These are phyloP conservation scores for Halisarca cf. caerulea DNA, from an alignment of 37 sponge, comb jelly and placozoan species.

Conservation along the genomic window DNA sequence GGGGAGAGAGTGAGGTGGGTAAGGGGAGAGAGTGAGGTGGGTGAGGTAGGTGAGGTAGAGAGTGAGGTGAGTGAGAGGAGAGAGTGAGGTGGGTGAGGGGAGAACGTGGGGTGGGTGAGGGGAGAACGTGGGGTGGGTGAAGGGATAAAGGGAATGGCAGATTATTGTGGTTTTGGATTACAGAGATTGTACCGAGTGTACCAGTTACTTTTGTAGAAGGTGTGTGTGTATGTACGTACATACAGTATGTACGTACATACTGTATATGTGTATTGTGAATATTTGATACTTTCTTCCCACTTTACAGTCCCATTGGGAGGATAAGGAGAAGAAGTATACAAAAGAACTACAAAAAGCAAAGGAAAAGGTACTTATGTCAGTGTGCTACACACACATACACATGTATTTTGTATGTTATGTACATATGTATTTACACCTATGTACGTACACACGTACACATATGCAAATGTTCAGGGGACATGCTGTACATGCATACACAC, in stretches of 20 bases:
- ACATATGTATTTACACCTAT: neutral
- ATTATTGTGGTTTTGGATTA: too few species aligned
- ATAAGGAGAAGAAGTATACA: conserved; percentile 70
- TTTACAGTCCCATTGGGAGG: conserved; percentile 63
- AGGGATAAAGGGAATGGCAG: too few species aligned
- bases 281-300: neutral
- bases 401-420: neutral
- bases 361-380: neutral
- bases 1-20: too few species aligned
- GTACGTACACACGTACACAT: neutral
- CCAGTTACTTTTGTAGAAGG: too few species aligned
- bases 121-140: too few species aligned
- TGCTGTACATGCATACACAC: too few species aligned
- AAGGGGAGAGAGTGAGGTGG: too few species aligned
- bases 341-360: conserved; percentile 59
- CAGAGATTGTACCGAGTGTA: too few species aligned
- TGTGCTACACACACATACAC: neutral
- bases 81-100: too few species aligned
- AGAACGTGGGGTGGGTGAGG: too few species aligned
- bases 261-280: neutral
- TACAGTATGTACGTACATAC: neutral
- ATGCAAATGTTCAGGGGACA: neutral
- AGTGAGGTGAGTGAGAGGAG: too few species aligned
- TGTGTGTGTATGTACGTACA: neutral
- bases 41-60: too few species aligned